Percentiles rank a stretch among this genome's conserved stretches.
Conservation (phyloP, 2,113 vertebrate species). For the Vireo altiloquus region DNA sequence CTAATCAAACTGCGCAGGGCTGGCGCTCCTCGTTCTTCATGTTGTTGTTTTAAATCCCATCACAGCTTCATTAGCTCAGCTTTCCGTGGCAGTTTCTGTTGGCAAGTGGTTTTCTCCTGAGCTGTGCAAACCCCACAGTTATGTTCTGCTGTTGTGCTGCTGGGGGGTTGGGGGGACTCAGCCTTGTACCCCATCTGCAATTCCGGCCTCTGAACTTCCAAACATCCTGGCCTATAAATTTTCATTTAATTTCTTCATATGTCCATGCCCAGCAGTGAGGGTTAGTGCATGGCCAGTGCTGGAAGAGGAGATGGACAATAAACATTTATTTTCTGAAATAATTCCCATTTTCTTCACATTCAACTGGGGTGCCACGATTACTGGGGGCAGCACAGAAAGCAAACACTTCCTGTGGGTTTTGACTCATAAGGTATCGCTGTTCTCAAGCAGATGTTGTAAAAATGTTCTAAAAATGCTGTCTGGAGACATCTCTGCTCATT, state of each 20-base stretch:
- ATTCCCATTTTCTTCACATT: neutral
- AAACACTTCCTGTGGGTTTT: neutral
- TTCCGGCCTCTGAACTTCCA: neutral
- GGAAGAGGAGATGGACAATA: neutral
- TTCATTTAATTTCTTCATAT: neutral
- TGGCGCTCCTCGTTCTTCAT: neutral
- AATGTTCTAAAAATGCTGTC: neutral
- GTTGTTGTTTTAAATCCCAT: neutral
- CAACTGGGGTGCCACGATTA: rapidly evolving
- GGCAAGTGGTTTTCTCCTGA: neutral
- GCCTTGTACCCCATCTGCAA: neutral
- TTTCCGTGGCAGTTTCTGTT: neutral
- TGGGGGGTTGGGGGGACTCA: neutral
- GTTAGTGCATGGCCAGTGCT: neutral
- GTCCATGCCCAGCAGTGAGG: neutral
- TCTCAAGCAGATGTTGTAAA: conserved; percentile 1
- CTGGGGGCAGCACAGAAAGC: neutral
- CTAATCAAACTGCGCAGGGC: neutral
- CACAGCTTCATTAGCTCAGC: conserved; percentile 13
- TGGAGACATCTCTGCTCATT: conserved; percentile 48
- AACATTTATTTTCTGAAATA: neutral
- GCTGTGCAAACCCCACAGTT: neutral
- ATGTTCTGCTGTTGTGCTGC: neutral
- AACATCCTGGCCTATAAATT: neutral
- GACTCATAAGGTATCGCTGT: neutral